Conservation (phyloP, 2,888 invertebrate species). For the Protophormia terraenovae region DNA sequence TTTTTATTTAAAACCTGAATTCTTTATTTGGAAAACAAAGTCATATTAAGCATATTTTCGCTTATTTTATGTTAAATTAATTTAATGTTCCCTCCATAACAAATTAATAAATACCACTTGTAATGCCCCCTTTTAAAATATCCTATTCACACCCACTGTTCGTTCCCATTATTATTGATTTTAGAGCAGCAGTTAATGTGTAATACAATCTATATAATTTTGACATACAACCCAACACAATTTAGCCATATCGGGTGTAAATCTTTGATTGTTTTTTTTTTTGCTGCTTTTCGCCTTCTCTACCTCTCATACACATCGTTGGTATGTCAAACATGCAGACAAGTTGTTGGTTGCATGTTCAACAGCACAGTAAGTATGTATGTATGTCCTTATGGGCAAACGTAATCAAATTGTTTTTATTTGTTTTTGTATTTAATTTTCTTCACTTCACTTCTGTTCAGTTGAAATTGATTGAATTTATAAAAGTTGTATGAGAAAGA, state of each 20-base stretch:
- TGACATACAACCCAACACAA: slow-evolving; percentile 55
- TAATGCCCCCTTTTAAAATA: neutral
- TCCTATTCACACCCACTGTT: slow-evolving; percentile 17
- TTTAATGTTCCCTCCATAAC: too few relatives aligned
- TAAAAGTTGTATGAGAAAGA: slow-evolving; percentile 29
- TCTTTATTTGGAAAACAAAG: too few relatives aligned
- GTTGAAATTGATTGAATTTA: slow-evolving; percentile 62
- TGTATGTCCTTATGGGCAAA: neutral
- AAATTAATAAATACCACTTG: too few relatives aligned
- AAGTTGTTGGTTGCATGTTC: slow-evolving; percentile 38
- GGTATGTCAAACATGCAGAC: slow-evolving; percentile 41
- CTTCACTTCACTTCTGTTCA: slow-evolving; percentile 4
- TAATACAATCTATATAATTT: slow-evolving; percentile 60
- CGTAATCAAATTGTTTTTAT: slow-evolving; percentile 13
- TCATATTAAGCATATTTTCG: too few relatives aligned
- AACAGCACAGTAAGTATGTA: neutral
- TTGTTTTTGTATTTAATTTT: slow-evolving; percentile 3
- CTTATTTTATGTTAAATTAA: too few relatives aligned
- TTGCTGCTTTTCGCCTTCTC: neutral
- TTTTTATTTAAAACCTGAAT: too few relatives aligned
- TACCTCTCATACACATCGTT: neutral
- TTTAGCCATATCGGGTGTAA: slow-evolving; percentile 58
- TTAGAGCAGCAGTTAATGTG: slow-evolving; percentile 58
- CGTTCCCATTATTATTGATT: slow-evolving; percentile 65
- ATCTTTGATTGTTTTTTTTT: slow-evolving; percentile 35